phyloP scores from a whole-genome alignment of 2,113 vertebrate species.

The Recurvirostra avosetta region DNA sequence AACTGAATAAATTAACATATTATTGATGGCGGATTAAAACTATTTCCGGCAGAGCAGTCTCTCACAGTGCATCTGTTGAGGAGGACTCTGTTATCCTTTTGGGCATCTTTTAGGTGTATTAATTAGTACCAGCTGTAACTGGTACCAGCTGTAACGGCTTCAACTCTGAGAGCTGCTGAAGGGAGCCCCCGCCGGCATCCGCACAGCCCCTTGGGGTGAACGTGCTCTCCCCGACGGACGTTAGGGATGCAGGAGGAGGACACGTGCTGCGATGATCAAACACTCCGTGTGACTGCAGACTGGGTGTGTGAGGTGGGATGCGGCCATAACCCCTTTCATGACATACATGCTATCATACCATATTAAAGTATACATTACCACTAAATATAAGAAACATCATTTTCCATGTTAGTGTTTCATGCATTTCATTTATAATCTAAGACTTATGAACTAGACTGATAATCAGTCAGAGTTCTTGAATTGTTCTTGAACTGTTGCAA shows the following conservation, averaged over 20 bases:
- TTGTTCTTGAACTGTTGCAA: neutral
- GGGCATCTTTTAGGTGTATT: conserved; percentile 13
- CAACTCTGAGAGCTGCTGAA: neutral
- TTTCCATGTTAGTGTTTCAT: neutral
- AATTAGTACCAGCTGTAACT: neutral
- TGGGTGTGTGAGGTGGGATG: neutral
- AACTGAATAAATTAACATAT: neutral
- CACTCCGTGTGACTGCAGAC: neutral
- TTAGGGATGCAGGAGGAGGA: neutral
- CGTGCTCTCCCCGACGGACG: accelerated
- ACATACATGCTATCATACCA: neutral
- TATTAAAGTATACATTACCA: neutral
- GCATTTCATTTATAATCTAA: neutral
- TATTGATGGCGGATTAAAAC: neutral
- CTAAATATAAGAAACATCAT: neutral
- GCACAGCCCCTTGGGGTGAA: neutral
- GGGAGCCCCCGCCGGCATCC: neutral
- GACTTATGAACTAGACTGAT: neutral
- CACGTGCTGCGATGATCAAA: neutral
- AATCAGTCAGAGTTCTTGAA: neutral
- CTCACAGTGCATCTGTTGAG: neutral
- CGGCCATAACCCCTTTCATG: neutral
- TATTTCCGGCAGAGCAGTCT: neutral
- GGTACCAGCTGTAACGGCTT: neutral
- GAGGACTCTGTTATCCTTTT: neutral